Percentiles rank a stretch among this genome's conserved stretches.
Evolutionary conservation across 2,113 vertebrate species (phyloP).

Genomic region (Pholis gunnellus): DNA sequence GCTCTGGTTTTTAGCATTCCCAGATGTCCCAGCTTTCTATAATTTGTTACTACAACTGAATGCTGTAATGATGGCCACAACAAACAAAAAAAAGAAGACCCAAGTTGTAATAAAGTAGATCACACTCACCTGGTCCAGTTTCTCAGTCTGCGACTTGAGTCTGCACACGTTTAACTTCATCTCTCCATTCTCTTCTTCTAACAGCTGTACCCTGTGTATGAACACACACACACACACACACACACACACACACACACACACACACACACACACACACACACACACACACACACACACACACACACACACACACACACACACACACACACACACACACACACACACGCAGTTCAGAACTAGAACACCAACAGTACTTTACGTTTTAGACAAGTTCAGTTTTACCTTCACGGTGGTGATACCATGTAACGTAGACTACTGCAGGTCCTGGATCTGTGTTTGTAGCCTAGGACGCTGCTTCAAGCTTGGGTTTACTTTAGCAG

Average conservation of each 20-base stretch:
- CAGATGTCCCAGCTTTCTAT: neutral
- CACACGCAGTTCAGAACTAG: too few relatives aligned
- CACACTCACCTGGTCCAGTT: conserved; percentile 90
- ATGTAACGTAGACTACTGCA: too few relatives aligned
- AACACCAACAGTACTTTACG: too few relatives aligned
- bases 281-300: too few relatives aligned
- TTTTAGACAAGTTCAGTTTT: too few relatives aligned
- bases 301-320: too few relatives aligned
- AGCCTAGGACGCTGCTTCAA: neutral
- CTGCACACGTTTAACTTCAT: conserved; percentile 87
- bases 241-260: too few relatives aligned
- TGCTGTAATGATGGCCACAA: neutral
- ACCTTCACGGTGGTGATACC: too few relatives aligned
- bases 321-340: too few relatives aligned
- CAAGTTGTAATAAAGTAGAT: neutral
- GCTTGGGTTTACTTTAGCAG: neutral
- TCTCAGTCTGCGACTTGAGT: conserved; percentile 92
- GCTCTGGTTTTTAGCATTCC: neutral
- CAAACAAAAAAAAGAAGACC: neutral
- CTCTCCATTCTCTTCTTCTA: conserved; percentile 92
- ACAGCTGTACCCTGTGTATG: conserved; percentile 86
- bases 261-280: too few relatives aligned
- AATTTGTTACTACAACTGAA: neutral
- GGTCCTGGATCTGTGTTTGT: neutral
- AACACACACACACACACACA: neutral